Evolutionary conservation across 2,113 vertebrate species (phyloP), one percentile per base, ranked within the genome.

Genomic region (Catharus bicknelli): DNA sequence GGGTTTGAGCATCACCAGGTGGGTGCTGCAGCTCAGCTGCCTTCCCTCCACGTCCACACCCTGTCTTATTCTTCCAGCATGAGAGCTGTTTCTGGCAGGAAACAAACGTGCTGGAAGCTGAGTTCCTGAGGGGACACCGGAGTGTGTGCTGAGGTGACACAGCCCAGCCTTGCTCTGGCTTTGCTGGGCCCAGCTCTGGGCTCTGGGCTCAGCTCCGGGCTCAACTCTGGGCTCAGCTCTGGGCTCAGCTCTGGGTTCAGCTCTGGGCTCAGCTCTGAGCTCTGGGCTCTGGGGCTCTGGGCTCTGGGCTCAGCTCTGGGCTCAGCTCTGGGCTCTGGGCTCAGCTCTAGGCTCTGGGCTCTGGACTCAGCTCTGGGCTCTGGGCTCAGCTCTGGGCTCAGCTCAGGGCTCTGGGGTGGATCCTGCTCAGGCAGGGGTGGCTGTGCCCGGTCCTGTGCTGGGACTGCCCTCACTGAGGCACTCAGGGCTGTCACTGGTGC

Each of bases 391-490:
- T 34, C 34, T 34, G 34, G 7, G 43, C 43, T 17, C 43, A 45
- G 45, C 45, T 47, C 45, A 21, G 23, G 34, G 18, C 68, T n/a
- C 51, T 51, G 38, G 61, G 43, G 0, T 6, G 61, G 66, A 13
- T 50, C 32, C 58, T 38, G 47, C 59, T 36, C 1, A 1, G 27
- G 69, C 2, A 1, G 32, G 14, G 48, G 1, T 62, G 67, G 32
- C 70, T 50, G n/a, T 42, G 45, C 55, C 0, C 0, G 20, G 2
- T 53, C 48, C 58, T 77, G 83, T 27, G 64, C 68, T 8, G 2
- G 16, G 30, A 0, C 19, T 69, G 26, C 5, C 16, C 4, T 0
- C 9, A 1, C 32, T 25, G 64, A 14, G 16, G 43, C 82, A 38
- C 30, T 30, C 76, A n/a, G n/a, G 30, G 43, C 34, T 2, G 0